phyloP scores from a whole-genome alignment of 2,888 invertebrate genomes.

The Crepidodera aurea region DNA sequence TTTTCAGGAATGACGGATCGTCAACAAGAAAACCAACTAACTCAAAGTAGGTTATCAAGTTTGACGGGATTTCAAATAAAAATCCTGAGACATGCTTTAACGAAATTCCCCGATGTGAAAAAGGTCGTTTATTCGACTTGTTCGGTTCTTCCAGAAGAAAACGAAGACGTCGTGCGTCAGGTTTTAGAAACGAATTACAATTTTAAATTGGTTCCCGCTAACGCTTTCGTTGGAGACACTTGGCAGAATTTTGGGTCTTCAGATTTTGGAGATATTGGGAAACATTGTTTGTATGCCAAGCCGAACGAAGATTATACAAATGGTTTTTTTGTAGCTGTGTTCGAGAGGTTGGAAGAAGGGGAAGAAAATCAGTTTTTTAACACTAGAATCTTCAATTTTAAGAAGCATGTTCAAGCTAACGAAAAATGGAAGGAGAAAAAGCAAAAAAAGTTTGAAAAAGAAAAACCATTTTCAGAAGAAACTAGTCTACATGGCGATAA shows the following conservation, averaged over 20 bases:
- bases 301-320: slow-evolving; percentile 83
- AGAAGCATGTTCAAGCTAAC: slow-evolving; percentile 42
- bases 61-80: slow-evolving; percentile 82
- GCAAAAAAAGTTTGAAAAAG: background rate
- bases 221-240: slow-evolving; percentile 67
- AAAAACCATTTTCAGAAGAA: too few species aligned
- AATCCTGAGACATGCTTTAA: slow-evolving; percentile 86
- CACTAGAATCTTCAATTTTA: slow-evolving; percentile 43
- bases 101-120: slow-evolving; percentile 81
- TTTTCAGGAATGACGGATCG: slow-evolving; percentile 69
- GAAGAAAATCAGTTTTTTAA: slow-evolving; percentile 54
- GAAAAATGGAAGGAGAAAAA: slow-evolving; percentile 33
- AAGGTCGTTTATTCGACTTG: slow-evolving; percentile 96
- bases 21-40: slow-evolving; percentile 50
- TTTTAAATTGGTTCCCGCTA: slow-evolving; percentile 71
- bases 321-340: slow-evolving; percentile 95
- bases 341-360: slow-evolving; percentile 71
- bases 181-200: slow-evolving; percentile 67
- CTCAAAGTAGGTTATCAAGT: slow-evolving; percentile 67
- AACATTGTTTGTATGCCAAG: slow-evolving; percentile 80
- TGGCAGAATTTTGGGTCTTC: slow-evolving; percentile 76
- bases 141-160: slow-evolving; percentile 88
- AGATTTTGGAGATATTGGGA: slow-evolving; percentile 72
- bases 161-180: slow-evolving; percentile 87
- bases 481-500: too few species aligned